These are phyloP conservation scores for Alethe diademata DNA, from an alignment of 2,113 vertebrate genomes.

Conservation along the genomic window DNA sequence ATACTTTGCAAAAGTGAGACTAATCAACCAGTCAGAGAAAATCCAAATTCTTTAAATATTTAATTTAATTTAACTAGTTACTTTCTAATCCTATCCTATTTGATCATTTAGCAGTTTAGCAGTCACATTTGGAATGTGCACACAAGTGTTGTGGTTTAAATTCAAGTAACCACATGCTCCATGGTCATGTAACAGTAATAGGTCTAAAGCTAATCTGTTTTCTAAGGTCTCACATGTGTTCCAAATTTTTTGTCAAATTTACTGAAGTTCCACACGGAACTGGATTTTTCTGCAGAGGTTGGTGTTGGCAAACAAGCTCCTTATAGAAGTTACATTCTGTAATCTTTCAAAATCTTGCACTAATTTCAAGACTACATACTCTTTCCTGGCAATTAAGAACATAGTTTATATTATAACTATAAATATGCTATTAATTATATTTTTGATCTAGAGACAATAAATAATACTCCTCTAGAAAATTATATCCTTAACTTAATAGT, in stretches of 20 bases:
- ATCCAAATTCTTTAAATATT: neutral
- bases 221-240: neutral
- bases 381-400: neutral
- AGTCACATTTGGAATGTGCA: neutral
- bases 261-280: neutral
- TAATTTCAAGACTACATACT: neutral
- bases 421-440: neutral
- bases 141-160: neutral
- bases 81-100: neutral
- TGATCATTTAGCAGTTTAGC: neutral
- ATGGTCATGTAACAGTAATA: neutral
- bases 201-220: neutral
- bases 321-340: neutral
- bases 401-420: neutral
- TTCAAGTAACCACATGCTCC: neutral
- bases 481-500: neutral
- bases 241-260: neutral
- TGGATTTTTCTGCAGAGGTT: neutral
- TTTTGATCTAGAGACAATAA: neutral
- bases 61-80: neutral
- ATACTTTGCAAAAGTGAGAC: neutral
- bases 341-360: neutral
- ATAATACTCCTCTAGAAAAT: neutral
- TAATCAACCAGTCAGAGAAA: neutral
- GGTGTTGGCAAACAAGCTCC: neutral